A percentile compares a stretch with the other conserved stretches of the same genome.
These are phyloP conservation scores for Lota lota DNA, from an alignment of 2,113 vertebrate genomes.

Conservation along the genomic window DNA sequence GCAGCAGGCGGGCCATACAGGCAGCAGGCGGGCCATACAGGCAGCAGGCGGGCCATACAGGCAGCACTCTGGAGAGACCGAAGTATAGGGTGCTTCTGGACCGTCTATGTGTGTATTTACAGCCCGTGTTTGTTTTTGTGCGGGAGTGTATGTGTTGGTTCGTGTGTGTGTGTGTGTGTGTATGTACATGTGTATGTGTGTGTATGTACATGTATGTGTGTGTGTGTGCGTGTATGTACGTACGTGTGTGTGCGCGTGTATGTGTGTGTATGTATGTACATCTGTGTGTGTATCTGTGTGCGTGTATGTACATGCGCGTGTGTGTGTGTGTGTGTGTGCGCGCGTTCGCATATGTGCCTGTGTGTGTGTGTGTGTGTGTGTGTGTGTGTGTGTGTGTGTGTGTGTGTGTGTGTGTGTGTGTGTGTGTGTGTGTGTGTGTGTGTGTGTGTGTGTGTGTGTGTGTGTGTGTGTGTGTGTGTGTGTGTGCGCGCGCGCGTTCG, in stretches of 20 bases:
- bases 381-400: too few species aligned
- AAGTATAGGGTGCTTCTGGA: not conserved
- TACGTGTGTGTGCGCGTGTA: not conserved
- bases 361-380: not conserved
- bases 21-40: too few species aligned
- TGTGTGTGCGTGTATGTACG: not conserved
- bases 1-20: slow-evolving; percentile 14
- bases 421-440: too few species aligned
- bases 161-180: too few species aligned
- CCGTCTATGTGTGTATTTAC: too few species aligned
- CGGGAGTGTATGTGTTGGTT: too few species aligned
- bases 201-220: not conserved
- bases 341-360: slow-evolving; percentile 3
- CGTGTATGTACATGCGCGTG: too few species aligned
- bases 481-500: not conserved
- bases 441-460: too few species aligned
- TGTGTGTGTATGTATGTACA: slow-evolving; percentile 3
- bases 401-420: not conserved
- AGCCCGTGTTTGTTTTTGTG: too few species aligned
- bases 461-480: not conserved
- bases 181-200: too few species aligned
- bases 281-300: not conserved
- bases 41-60: slow-evolving; percentile 30
- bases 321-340: not conserved
- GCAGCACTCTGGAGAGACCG: slow-evolving; percentile 13